phyloP scores from a whole-genome alignment of 2,113 vertebrate species.

The Leucosticte australis region DNA sequence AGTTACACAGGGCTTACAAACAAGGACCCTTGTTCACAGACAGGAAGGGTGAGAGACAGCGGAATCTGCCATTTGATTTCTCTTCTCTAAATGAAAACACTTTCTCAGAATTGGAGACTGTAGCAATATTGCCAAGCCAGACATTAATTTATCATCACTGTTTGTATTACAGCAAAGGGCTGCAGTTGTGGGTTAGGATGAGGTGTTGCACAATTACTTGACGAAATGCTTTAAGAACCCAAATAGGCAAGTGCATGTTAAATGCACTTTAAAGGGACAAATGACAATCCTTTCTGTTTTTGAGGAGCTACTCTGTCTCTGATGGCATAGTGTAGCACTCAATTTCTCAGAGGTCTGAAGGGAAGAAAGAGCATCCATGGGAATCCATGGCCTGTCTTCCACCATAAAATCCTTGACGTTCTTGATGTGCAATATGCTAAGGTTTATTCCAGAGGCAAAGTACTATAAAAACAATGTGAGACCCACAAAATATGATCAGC shows the following conservation, averaged over 20 bases:
- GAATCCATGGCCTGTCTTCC: background rate
- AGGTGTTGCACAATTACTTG: constrained; percentile 10
- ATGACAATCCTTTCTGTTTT: background rate
- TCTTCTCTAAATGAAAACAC: background rate
- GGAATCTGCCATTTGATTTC: constrained; percentile 14
- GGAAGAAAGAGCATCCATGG: background rate
- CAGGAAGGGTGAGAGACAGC: constrained; percentile 39
- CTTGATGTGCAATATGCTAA: background rate
- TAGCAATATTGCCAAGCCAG: background rate
- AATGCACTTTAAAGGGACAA: background rate
- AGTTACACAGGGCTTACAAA: background rate
- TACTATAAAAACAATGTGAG: background rate
- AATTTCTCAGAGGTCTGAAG: background rate
- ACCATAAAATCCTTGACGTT: background rate
- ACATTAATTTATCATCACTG: constrained; percentile 31
- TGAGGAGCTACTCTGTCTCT: background rate
- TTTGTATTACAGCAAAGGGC: constrained; percentile 12
- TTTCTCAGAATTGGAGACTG: constrained; percentile 11
- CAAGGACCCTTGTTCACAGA: background rate
- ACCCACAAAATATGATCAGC: background rate
- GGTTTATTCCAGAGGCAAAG: background rate
- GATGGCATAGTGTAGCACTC: background rate
- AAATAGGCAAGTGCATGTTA: background rate
- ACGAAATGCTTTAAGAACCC: background rate
- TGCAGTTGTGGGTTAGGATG: background rate